Percentiles rank a stretch among this genome's conserved stretches.
Conservation (phyloP, 2,797 vertebrate genomes). For the Furcifer pardalis region DNA sequence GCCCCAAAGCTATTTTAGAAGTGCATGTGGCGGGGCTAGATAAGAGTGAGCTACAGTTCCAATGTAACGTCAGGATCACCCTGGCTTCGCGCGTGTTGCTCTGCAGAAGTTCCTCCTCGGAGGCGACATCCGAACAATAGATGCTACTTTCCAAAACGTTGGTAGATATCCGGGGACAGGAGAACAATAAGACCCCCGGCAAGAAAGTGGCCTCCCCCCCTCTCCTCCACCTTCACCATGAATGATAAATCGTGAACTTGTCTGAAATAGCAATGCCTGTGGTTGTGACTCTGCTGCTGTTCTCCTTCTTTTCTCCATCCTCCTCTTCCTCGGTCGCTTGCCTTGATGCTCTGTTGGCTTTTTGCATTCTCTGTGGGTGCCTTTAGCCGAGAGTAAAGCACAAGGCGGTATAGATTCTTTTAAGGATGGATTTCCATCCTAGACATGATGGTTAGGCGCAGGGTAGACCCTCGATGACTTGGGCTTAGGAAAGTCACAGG, state of each 20-base stretch:
- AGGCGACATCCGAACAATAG: slow-evolving; percentile 22
- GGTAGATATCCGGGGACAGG: neutral
- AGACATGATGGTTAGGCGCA: neutral
- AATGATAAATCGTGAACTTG: neutral
- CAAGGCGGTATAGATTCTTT: neutral
- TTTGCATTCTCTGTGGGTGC: neutral
- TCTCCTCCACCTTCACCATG: neutral
- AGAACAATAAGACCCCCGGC: slow-evolving; percentile 38
- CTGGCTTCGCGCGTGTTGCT: neutral
- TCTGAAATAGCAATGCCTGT: neutral
- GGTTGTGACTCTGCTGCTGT: too few species aligned
- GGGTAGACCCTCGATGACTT: neutral
- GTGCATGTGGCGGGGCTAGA: neutral
- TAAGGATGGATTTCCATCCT: neutral
- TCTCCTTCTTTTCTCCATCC: neutral
- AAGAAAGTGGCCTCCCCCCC: slow-evolving; percentile 41
- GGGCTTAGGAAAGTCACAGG: neutral
- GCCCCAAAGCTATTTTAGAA: neutral
- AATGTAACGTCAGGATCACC: neutral
- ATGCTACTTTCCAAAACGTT: neutral
- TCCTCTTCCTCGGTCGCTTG: neutral
- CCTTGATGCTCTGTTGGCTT: neutral
- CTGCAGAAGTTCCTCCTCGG: neutral
- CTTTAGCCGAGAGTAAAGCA: neutral
- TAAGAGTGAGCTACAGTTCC: too few species aligned